phyloP scores from a whole-genome alignment of 2,113 vertebrate genomes.

The Mirounga angustirostris region DNA sequence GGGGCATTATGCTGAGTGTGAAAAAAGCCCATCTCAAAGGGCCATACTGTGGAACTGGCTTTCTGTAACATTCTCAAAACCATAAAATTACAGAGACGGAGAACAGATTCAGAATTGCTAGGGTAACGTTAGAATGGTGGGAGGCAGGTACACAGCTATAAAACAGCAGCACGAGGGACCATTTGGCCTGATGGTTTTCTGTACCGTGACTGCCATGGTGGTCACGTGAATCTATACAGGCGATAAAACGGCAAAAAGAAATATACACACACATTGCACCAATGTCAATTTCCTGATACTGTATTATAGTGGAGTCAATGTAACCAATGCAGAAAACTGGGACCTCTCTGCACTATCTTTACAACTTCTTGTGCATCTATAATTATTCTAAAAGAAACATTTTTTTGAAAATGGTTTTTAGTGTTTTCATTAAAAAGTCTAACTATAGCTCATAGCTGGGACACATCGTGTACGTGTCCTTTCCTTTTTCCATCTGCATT shows the following conservation, averaged over 20 bases:
- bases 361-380: neutral
- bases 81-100: constrained; percentile 1
- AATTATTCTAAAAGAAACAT: constrained; percentile 13
- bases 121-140: neutral
- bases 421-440: neutral
- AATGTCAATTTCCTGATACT: neutral
- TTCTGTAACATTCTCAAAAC: constrained; percentile 14
- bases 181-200: neutral
- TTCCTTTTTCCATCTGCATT: neutral
- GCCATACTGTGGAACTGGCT: neutral
- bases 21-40: too few species aligned
- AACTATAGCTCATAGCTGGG: neutral
- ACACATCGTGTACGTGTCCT: neutral
- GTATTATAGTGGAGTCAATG: neutral
- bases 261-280: too few species aligned
- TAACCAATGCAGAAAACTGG: neutral
- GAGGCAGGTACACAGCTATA: neutral
- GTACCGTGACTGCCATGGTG: neutral
- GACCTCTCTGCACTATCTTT: neutral
- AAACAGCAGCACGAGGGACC: neutral
- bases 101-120: constrained; percentile 6
- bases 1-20: too few species aligned
- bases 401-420: neutral
- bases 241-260: neutral
- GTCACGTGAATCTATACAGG: neutral